phyloP scores from a whole-genome alignment of 2,113 vertebrate genomes.

The Odocoileus hemionus region DNA sequence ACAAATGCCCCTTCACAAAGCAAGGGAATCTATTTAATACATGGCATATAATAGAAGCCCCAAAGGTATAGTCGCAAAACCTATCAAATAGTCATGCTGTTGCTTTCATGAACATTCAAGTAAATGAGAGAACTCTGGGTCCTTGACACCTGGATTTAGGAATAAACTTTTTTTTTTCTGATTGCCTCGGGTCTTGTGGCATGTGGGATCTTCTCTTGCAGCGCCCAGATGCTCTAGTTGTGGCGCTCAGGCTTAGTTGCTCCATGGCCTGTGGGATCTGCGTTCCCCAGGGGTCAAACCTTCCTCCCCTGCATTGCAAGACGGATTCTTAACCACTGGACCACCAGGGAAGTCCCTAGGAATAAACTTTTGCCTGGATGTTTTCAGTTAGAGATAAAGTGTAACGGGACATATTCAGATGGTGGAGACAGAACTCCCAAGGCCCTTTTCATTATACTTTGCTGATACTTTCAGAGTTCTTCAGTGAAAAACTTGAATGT shows the following conservation, averaged over 20 bases:
- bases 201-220: not conserved
- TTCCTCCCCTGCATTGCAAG: not conserved
- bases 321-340: not conserved
- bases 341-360: not conserved
- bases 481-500: not conserved
- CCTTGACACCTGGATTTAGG: not conserved
- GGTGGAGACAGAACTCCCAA: not conserved
- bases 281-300: not conserved
- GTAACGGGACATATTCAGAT: not conserved
- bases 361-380: not conserved
- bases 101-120: not conserved
- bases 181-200: not conserved
- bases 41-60: not conserved
- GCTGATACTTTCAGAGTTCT: not conserved
- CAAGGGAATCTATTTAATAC: not conserved
- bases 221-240: not conserved
- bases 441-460: not conserved
- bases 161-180: not conserved
- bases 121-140: not conserved
- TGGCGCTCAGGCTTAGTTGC: not conserved
- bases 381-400: not conserved
- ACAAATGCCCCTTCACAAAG: accelerated
- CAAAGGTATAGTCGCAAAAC: not conserved
- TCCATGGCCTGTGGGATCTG: not conserved
- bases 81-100: not conserved